phyloP scores from a whole-genome alignment of 2,113 vertebrate species.

The Zingel zingel region DNA sequence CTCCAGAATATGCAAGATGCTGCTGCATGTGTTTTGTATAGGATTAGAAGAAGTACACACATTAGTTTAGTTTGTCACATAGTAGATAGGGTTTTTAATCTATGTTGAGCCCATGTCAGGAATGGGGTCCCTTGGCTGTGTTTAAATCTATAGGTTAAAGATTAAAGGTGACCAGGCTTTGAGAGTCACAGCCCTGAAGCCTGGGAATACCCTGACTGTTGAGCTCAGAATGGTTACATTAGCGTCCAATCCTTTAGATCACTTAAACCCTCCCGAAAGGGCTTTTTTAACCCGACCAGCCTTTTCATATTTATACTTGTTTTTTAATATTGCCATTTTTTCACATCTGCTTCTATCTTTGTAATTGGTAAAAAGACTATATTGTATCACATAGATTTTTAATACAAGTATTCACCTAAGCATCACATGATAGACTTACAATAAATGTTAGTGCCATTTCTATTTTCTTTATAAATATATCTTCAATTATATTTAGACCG shows the following conservation, averaged over 20 bases:
- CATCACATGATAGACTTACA: background rate
- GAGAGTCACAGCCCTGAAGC: background rate
- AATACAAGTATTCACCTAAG: background rate
- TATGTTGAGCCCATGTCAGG: background rate
- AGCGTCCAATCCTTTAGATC: background rate
- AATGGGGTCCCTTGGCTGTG: background rate
- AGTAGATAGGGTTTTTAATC: background rate
- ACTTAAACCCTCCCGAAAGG: constrained; percentile 2
- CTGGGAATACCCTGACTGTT: background rate
- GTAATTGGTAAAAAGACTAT: background rate
- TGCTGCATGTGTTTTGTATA: background rate
- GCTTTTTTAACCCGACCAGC: background rate
- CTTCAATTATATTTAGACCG: background rate
- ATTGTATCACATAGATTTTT: background rate
- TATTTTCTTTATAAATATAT: too few relatives aligned
- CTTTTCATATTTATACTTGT: background rate
- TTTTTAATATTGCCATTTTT: background rate
- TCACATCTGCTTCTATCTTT: background rate
- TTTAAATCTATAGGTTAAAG: constrained; percentile 16
- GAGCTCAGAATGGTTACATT: background rate
- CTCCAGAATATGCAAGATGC: background rate
- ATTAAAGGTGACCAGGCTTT: constrained; percentile 5
- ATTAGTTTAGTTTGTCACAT: background rate
- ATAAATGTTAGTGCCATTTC: background rate
- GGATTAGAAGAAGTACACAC: background rate